Evolutionary conservation across 2,797 vertebrate species (phyloP).

Genomic region (Sebastes hopkinsi): DNA sequence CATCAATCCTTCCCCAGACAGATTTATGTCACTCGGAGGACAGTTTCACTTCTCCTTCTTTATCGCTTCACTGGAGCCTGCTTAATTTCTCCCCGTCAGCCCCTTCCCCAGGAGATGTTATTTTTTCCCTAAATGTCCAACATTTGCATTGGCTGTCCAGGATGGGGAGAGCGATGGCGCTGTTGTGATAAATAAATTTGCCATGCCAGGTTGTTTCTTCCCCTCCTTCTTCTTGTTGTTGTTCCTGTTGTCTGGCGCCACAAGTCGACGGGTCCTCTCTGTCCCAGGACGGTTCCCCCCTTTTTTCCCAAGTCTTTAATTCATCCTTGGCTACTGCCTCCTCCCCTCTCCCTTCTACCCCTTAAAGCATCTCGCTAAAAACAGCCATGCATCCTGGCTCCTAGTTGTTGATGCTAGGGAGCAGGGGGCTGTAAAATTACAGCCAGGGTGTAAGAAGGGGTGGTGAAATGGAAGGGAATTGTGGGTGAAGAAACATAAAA

Average conservation of each 20-base stretch:
- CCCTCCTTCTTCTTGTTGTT: slow-evolving; percentile 66
- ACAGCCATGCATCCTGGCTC: slow-evolving; percentile 37
- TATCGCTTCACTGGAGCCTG: slow-evolving; percentile 99
- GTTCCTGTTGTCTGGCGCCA: slow-evolving; percentile 77
- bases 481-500: slow-evolving; percentile 26
- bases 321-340: slow-evolving; percentile 36
- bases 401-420: slow-evolving; percentile 22
- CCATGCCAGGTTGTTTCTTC: slow-evolving; percentile 76
- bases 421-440: slow-evolving; percentile 13
- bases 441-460: not conserved
- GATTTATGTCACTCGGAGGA: slow-evolving; percentile 99
- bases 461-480: slow-evolving; percentile 47
- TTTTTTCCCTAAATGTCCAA: slow-evolving; percentile 97
- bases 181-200: slow-evolving; percentile 89
- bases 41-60: slow-evolving; percentile 99
- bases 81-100: slow-evolving; percentile 99
- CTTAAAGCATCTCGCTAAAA: slow-evolving; percentile 45
- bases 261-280: slow-evolving; percentile 66
- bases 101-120: slow-evolving; percentile 96
- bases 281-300: slow-evolving; percentile 81
- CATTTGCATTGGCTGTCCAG: slow-evolving; percentile 91
- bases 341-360: not conserved
- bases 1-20: slow-evolving; percentile 97
- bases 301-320: slow-evolving; percentile 62
- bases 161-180: slow-evolving; percentile 83